These are phyloP conservation scores for Thelaira solivaga DNA, from an alignment of 2,888 invertebrate genomes.

Conservation along the genomic window DNA sequence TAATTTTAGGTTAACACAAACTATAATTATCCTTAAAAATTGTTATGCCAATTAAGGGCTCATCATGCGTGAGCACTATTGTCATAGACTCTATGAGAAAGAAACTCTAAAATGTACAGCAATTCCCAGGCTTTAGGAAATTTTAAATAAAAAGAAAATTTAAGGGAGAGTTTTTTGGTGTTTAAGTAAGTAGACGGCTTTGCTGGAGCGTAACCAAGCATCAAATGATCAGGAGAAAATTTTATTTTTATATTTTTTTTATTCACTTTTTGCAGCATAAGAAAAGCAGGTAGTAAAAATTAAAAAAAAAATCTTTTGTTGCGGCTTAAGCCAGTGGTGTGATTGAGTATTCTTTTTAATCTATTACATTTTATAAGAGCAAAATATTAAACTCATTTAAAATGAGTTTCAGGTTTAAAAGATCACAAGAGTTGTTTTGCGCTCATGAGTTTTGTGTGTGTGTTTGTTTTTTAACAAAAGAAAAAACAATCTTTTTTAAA, in stretches of 20 bases:
- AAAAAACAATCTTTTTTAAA: conserved; percentile 20
- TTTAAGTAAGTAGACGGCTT: conserved; percentile 42
- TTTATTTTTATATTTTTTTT: not conserved
- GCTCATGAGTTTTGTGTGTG: conserved; percentile 52
- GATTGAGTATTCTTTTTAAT: conserved; percentile 31
- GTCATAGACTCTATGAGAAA: conserved; percentile 65
- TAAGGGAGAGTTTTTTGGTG: conserved; percentile 43
- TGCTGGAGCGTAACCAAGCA: conserved; percentile 70
- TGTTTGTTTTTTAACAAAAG: not conserved
- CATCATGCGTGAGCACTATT: conserved; percentile 69
- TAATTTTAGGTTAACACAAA: conserved; percentile 8
- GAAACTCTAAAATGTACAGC: not conserved
- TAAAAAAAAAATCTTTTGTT: not conserved
- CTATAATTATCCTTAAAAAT: conserved; percentile 50
- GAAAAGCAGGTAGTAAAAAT: conserved; percentile 24
- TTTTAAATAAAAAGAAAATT: not conserved
- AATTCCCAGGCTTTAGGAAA: conserved; percentile 36
- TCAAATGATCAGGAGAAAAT: conserved; percentile 69
- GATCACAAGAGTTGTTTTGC: conserved; percentile 4
- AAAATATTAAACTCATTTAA: conserved; percentile 16
- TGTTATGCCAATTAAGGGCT: conserved; percentile 75
- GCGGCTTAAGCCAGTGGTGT: not conserved
- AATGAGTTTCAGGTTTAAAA: conserved; percentile 21
- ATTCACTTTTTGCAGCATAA: not conserved
- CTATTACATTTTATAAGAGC: conserved; percentile 44